phyloP scores from a whole-genome alignment of 2,888 invertebrate genomes.

The Hofmannophila pseudospretella region DNA sequence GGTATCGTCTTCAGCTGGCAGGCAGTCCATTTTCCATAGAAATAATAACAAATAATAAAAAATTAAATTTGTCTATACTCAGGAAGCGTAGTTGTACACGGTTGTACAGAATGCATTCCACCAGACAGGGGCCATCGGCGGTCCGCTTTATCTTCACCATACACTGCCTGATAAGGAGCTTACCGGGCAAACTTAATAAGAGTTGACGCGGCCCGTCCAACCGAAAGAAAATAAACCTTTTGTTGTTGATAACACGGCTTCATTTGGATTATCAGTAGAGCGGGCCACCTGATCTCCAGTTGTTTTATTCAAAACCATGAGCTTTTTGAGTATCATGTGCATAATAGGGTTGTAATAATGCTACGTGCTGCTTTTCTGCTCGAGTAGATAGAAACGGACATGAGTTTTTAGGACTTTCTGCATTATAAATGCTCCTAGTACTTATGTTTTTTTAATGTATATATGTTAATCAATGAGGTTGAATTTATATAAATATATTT shows the following conservation, averaged over 20 bases:
- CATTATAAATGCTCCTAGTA: no score
- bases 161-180: constrained; percentile 73
- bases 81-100: constrained; percentile 28
- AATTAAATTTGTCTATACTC: no score
- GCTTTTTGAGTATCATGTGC: constrained; percentile 46
- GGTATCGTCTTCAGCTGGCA: no score
- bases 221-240: constrained; percentile 48
- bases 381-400: no score
- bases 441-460: no score
- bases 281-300: constrained; percentile 31
- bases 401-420: no score
- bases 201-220: constrained; percentile 39
- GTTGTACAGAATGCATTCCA: constrained; percentile 49
- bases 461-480: no score
- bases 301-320: constrained; percentile 42
- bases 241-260: constrained; percentile 35
- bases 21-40: no score
- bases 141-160: constrained; percentile 69
- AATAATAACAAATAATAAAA: constrained; percentile 8
- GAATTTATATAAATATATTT: no score
- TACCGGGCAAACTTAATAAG: constrained; percentile 66
- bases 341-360: constrained; percentile 40
- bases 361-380: constrained; percentile 18
- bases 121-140: constrained; percentile 53
- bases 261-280: constrained; percentile 39